Evolutionary conservation across 2,888 invertebrate genomes (phyloP), one percentile per base, ranked within the genome.

Genomic region (Tholera decimalis): DNA sequence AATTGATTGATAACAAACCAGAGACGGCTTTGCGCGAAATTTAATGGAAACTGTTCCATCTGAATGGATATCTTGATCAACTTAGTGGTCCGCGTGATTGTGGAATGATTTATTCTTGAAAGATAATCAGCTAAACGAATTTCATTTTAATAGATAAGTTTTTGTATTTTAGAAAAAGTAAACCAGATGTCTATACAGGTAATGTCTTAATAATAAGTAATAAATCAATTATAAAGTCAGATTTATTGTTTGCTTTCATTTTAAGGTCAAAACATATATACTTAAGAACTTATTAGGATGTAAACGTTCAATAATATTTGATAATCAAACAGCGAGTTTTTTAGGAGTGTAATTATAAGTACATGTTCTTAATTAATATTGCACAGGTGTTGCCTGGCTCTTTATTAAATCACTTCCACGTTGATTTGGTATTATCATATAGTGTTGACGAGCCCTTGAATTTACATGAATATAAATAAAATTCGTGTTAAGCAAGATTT

Each of bases 1-100:
- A 93, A 93, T 93, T 93, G 93, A 93, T 92, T 91, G 94, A 94
- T 93, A 93, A 92, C 85, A 86, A 88, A 87, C 86, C 83, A 85
- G 86, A 88, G 88, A 89, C 85, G 85, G 88, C 89, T 89, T 89
- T 88, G 91, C 87, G 89, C 88, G 87, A 92, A 92, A 90, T 91
- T 88, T 90, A 92, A 92, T 92, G 88, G 90, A 89, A 91, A 90
- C 90, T 85, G 87, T 89, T 91, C 83, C 85, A 89, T 88, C 86
- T 85, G 84, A 85, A 84, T 79, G 74, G 86, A 86, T 90, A 90
- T 89, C 89, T 89, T 84, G 87, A 89, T 87, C 86, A 83, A 85
- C 83, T 88, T 85, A 85, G 83, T 80, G 83, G 87, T 83, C 82
- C 77, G 77, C 77, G 70, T 83, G 88, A 89, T 90, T 88, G 84